Evolutionary conservation across 2,797 vertebrate species (phyloP), one percentile per base, ranked within the genome.

Genomic region (Galaxias olidus): DNA sequence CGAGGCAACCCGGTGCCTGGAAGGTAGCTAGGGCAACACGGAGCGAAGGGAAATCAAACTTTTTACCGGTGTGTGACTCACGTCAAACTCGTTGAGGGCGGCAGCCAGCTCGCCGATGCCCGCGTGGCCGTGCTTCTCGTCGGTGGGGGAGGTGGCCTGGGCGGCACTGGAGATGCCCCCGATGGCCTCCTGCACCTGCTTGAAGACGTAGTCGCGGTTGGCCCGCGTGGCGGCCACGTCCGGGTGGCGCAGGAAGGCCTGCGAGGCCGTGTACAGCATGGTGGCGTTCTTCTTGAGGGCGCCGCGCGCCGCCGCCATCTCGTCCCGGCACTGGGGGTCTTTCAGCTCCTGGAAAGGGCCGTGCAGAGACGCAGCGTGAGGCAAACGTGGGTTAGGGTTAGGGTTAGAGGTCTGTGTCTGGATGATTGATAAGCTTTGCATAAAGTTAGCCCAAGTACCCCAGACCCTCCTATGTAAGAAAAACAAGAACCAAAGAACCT

Each of bases 221-320:
- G 97, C 97, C 45, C 97, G 92, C 0, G 97, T 99, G 50, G 97
- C 97, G 0, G 97, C 96, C 1, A 99, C 97, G 0, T 99, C 97
- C 0, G 97, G 96, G 76, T 99, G 97, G 60, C 97, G 95, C 67
- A 99, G 94, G 68, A 94, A 99, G 0, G 97, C 97, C 83, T 99
- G 97, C 0, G 97, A 99, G 18, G 97, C 97, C 0, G 97, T 99
- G 78, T 99, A 99, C 61, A 99, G 50, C 97, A 99, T 99, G 0
- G 97, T 99, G 85, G 97, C 97, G 0, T 99, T 99, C 85, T 99
- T 99, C 91, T 99, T 99, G 50, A 99, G 91, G 42, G 97, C 96
- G 0, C 97, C 97, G 0, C 97, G 93, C 0, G 97, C 97, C 0
- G 97, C 97, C 0, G 97, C 97, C 97, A 99, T 99, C 84, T 99